These are phyloP conservation scores for Takifugu rubripes DNA, from an alignment of 2,797 vertebrate species.

Conservation along the genomic window DNA sequence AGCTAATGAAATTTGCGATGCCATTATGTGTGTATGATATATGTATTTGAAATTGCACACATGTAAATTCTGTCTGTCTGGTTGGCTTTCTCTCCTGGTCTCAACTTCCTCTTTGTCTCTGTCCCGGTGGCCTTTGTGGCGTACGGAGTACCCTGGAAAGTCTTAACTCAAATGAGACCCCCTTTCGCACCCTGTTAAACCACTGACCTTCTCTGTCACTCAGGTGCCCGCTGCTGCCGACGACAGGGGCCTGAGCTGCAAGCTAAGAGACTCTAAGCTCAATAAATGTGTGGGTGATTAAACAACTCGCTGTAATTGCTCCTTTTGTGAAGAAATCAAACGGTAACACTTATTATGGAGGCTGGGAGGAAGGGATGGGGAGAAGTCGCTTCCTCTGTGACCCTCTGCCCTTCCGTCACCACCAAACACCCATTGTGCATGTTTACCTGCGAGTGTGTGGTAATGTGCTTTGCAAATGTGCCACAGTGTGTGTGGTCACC, in stretches of 20 bases:
- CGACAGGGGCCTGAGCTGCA: conserved; percentile 66
- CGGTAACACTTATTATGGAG: conserved; percentile 61
- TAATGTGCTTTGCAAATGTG: conserved; percentile 25
- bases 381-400: conserved; percentile 58
- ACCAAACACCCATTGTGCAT: conserved; percentile 64
- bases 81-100: conserved; percentile 56
- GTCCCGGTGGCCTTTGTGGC: conserved; percentile 53
- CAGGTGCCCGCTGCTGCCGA: conserved; percentile 51
- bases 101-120: conserved; percentile 60
- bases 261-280: conserved; percentile 70
- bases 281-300: conserved; percentile 76
- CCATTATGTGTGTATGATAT: no score
- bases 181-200: conserved; percentile 71
- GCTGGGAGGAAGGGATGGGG: conserved; percentile 36
- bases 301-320: conserved; percentile 77
- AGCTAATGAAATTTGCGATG: no score
- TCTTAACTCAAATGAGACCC: conserved; percentile 67
- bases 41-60: no score
- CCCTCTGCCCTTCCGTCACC: conserved; percentile 61
- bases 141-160: conserved; percentile 54
- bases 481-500: conserved; percentile 20
- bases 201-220: conserved; percentile 75
- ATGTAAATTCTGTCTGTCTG: conserved; percentile 40
- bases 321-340: conserved; percentile 74
- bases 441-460: conserved; percentile 33